Evolutionary conservation across 2,888 invertebrate genomes (phyloP), one percentile per base, ranked within the genome.

Genomic region (Acrobasis suavella): DNA sequence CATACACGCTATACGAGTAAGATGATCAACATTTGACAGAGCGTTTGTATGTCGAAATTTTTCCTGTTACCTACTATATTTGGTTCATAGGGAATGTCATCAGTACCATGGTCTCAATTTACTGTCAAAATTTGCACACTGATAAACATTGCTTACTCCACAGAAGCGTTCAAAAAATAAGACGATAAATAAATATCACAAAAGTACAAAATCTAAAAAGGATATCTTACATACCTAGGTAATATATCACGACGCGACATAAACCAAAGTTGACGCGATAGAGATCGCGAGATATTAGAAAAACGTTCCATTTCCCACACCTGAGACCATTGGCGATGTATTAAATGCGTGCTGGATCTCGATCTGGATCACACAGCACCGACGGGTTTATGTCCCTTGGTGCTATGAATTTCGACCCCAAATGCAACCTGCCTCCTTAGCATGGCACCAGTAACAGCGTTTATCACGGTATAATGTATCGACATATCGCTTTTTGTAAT

Each of bases 251-350:
- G 32, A 32, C 32, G 52, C 17, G 52, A 12, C 16, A 59, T 50
- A n/a, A 65, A 69, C 63, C 64, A 69, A 63, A 59, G 69, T 60
- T 67, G 65, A 54, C 62, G 63, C 58, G 65, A 64, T 61, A 61
- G 60, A 62, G 60, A 55, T 56, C 56, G 17, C 46, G 52, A 22
- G 14, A 37, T 17, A 46, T 42, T 54, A 60, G 64, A 66, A 63
- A 62, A 56, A 56, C 56, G 56, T 64, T 69, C 65, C 66, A 69
- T 66, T 72, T 70, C 70, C 72, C 70, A 73, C 70, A 67, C 64
- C 64, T 70, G 69, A 67, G 62, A 69, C 65, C 65, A 67, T 66
- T 32, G 51, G 9, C 17, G 14, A 56, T 56, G 42, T 56, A 42
- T 55, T 10, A 32, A 9, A 32, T 37, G 54, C 46, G 46, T 46